Percentiles rank a stretch among this genome's conserved stretches.
phyloP scores from a whole-genome alignment of 2,888 invertebrate genomes.

The Trimorus sp. region DNA sequence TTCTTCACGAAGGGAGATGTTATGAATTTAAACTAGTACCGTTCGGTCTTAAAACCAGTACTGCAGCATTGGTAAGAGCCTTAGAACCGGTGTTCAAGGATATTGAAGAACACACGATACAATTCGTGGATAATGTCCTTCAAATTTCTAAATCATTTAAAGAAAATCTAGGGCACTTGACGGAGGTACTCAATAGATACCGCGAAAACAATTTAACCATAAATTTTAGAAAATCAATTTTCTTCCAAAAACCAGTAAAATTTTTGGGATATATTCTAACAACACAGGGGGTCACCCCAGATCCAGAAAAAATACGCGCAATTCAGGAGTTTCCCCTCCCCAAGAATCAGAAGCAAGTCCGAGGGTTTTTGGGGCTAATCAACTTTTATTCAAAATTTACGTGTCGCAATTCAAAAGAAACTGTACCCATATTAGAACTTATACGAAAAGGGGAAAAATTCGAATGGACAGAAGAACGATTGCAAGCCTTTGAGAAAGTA shows the following conservation, averaged over 20 bases:
- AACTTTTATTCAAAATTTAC: too few species aligned
- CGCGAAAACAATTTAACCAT: not conserved
- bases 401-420: not conserved
- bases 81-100: too few species aligned
- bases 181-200: not conserved
- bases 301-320: not conserved
- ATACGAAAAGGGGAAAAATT: not conserved
- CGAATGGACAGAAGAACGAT: not conserved
- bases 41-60: too few species aligned
- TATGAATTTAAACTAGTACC: too few species aligned
- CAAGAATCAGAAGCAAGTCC: slow-evolving; percentile 3
- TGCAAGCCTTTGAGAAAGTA: not conserved
- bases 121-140: too few species aligned
- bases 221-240: slow-evolving; percentile 11
- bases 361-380: not conserved
- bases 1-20: slow-evolving; percentile 15
- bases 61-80: too few species aligned
- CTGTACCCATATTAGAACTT: not conserved
- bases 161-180: not conserved
- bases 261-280: slow-evolving; percentile 10
- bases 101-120: not conserved
- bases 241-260: not conserved
- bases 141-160: not conserved
- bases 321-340: slow-evolving; percentile 15
- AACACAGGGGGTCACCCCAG: slow-evolving; percentile 2